phyloP scores from a whole-genome alignment of 2,113 vertebrate genomes.

The Ivindomyrus marchei region DNA sequence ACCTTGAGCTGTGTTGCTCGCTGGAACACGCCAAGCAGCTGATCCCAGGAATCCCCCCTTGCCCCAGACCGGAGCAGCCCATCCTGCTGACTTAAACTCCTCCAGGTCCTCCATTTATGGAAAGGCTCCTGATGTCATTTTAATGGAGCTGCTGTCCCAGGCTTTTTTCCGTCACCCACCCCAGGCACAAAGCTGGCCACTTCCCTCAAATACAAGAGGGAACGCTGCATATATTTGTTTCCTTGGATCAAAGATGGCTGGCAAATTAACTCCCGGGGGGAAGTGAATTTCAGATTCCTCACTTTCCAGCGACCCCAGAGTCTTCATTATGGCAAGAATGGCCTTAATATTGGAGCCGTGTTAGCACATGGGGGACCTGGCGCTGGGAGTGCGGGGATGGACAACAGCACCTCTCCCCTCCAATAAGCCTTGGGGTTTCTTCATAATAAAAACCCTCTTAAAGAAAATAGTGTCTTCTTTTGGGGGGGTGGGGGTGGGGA shows the following conservation, averaged over 20 bases:
- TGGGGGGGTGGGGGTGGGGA: slow-evolving; percentile 41
- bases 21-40: slow-evolving; percentile 30
- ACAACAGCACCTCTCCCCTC: slow-evolving; percentile 26
- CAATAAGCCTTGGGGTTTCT: slow-evolving; percentile 44
- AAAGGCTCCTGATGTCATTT: slow-evolving; percentile 7
- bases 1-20: not conserved
- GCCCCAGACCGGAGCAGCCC: not conserved
- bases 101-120: not conserved
- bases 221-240: slow-evolving; percentile 55
- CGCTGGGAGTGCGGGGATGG: slow-evolving; percentile 40
- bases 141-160: slow-evolving; percentile 5
- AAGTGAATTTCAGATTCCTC: slow-evolving; percentile 34
- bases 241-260: slow-evolving; percentile 53
- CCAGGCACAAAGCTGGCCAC: slow-evolving; percentile 33
- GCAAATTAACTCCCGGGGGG: slow-evolving; percentile 50
- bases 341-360: slow-evolving; percentile 54
- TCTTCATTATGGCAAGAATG: slow-evolving; percentile 63
- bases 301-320: slow-evolving; percentile 43
- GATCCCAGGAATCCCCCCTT: slow-evolving; percentile 32
- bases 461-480: slow-evolving; percentile 37
- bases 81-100: not conserved
- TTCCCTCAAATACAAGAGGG: slow-evolving; percentile 41
- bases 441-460: slow-evolving; percentile 43
- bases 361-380: slow-evolving; percentile 54
- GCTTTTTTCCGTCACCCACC: not conserved